phyloP scores from a whole-genome alignment of 1,140 invertebrate species.

The Drosophila fuyamai region DNA sequence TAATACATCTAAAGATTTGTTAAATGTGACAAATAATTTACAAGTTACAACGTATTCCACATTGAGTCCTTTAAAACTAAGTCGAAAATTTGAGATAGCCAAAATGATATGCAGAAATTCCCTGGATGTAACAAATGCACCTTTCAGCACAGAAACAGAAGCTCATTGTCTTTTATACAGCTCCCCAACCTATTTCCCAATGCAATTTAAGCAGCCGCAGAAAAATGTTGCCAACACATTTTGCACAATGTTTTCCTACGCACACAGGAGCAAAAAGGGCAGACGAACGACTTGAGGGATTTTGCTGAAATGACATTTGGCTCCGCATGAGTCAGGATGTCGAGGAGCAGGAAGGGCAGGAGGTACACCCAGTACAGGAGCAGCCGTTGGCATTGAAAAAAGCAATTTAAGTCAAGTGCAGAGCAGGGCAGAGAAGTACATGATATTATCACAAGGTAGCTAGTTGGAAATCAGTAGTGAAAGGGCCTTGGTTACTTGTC shows the following conservation, averaged over 20 bases:
- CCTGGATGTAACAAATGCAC: constrained; percentile 14
- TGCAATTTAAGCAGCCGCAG: constrained; percentile 73
- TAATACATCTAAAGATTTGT: no score
- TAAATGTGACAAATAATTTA: no score
- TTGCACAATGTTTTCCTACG: constrained; percentile 68
- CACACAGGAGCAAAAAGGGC: constrained; percentile 43
- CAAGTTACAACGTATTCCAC: no score
- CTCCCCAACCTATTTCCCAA: constrained; percentile 48
- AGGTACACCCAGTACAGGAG: constrained; percentile 14
- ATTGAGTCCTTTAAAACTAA: no score
- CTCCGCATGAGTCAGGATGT: constrained; percentile 78
- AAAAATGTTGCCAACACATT: constrained; percentile 71
- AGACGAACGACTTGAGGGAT: constrained; percentile 83
- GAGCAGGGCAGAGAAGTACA: constrained; percentile 16
- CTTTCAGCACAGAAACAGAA: constrained; percentile 28
- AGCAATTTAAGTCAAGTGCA: constrained; percentile 77
- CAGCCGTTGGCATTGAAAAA: constrained; percentile 77
- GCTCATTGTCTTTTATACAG: constrained; percentile 63
- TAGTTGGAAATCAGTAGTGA: background rate
- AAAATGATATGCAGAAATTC: constrained; percentile 1
- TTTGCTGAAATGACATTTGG: constrained; percentile 84
- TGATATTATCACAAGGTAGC: constrained; percentile 3
- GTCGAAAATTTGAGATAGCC: background rate
- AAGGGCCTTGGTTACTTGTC: background rate
- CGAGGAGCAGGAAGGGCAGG: constrained; percentile 12